Evolutionary conservation across 2,113 vertebrate genomes (phyloP), one percentile per base, ranked within the genome.

Genomic region (Strigops habroptila): DNA sequence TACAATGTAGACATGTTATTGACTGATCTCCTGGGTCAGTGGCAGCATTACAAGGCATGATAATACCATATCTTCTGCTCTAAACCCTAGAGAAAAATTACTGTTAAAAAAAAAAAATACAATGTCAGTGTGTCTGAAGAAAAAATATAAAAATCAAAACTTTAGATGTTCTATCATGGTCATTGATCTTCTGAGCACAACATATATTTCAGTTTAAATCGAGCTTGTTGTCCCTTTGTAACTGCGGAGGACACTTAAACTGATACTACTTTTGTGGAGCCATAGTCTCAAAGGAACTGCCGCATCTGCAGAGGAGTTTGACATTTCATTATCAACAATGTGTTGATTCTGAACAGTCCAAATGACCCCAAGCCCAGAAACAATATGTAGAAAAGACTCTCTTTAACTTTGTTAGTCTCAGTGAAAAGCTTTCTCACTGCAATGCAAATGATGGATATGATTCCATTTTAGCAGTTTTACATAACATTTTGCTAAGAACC

Each of bases 21-120:
- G 86, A 87, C 88, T 63, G 52, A 69, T 88, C 51, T 88, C 52
- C 60, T 84, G 70, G 80, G 88, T 96, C 91, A 94, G 41, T 46
- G 41, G 62, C 48, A 88, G 69, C 31, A 18, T 80, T 92, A 77
- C 12, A 49, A 84, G 57, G 18, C 71, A 68, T 0, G 3, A 33
- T 64, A 86, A 41, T 62, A 22, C 59, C 30, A 9, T 3, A 68
- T 44, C 17, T 87, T 73, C 65, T 63, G 21, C 12, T 76, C 43
- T 53, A 89, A 93, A 24, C 43, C 44, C 81, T 5, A 33, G 59
- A 88, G 82, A 86, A 87, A 85, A 94, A 85, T 37, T 63, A 87
- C 33, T 55, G 43, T 79, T 93, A 43, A n/a, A n/a, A 70, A 75
- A 69, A 21, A 81, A 71, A 86, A 91, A 86, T 49, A 52, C 69